Conservation (phyloP, 2,797 vertebrate genomes). For the Syndactyla subalaris region DNA sequence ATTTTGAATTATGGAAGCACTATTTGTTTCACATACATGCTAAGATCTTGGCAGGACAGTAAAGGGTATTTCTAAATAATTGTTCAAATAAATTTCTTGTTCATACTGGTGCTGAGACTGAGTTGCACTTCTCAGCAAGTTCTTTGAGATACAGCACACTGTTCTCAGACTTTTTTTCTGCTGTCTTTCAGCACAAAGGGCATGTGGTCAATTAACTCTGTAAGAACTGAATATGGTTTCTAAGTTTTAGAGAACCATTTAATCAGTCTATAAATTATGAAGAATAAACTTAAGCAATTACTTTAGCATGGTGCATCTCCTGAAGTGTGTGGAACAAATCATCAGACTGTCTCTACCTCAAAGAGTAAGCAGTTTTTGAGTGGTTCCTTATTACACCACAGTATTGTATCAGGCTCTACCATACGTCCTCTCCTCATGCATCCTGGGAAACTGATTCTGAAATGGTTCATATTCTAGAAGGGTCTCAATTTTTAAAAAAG, state of each 20-base stretch:
- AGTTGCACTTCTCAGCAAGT: not conserved
- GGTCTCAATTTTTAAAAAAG: not conserved
- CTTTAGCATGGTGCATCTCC: not conserved
- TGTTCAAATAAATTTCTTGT: not conserved
- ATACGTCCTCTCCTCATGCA: not conserved
- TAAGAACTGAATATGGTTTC: not conserved
- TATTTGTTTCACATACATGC: not conserved
- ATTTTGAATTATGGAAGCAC: not conserved
- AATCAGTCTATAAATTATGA: not conserved
- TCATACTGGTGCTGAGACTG: not conserved
- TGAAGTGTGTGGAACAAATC: not conserved
- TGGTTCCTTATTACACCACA: not conserved
- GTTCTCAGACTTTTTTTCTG: not conserved
- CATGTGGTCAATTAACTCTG: not conserved
- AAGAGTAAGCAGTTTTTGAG: not conserved
- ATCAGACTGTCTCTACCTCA: not conserved
- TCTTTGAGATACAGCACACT: not conserved
- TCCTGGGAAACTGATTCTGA: not conserved
- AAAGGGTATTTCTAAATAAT: not conserved
- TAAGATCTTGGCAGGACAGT: not conserved
- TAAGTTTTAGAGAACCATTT: not conserved
- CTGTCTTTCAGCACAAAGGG: not conserved
- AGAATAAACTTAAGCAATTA: not conserved
- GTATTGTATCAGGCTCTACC: not conserved
- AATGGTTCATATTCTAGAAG: not conserved